Evolutionary conservation across 2,888 invertebrate genomes (phyloP).

Genomic region (Hirtodrosophila duncani): DNA sequence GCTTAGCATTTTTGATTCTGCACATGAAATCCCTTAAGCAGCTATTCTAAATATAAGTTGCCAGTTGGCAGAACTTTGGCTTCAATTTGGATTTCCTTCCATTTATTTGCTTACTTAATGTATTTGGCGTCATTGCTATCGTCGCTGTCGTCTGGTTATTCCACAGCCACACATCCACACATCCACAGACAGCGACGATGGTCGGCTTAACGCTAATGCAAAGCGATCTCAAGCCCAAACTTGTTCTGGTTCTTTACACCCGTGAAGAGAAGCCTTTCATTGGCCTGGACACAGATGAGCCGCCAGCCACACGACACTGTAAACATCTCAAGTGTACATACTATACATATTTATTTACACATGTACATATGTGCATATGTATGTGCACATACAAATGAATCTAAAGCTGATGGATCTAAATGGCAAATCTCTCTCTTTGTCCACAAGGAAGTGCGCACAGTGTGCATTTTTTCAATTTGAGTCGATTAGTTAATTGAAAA

Average conservation of each 20-base stretch:
- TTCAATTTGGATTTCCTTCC: slow-evolving; percentile 20
- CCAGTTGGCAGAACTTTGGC: slow-evolving; percentile 13
- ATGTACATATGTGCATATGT: too few species aligned
- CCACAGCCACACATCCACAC: too few species aligned
- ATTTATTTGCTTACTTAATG: slow-evolving; percentile 45
- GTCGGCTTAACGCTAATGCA: slow-evolving; percentile 3
- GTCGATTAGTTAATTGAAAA: slow-evolving; percentile 25
- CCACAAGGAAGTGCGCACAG: slow-evolving; percentile 24
- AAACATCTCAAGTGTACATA: too few species aligned
- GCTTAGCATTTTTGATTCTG: too few species aligned
- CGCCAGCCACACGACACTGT: too few species aligned
- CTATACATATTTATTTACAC: too few species aligned
- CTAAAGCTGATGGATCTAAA: too few species aligned
- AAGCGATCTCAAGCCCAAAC: slow-evolving; percentile 17
- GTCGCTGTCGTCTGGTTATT: slow-evolving; percentile 4
- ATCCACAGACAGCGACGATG: too few species aligned
- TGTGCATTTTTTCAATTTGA: neutral
- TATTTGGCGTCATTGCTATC: slow-evolving; percentile 44
- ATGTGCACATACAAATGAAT: too few species aligned
- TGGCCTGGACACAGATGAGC: too few species aligned
- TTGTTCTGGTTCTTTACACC: slow-evolving; percentile 16
- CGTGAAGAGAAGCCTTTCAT: slow-evolving; percentile 1
- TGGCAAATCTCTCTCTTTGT: too few species aligned
- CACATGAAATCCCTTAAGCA: too few species aligned
- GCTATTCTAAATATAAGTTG: neutral